Evolutionary conservation across 2,797 vertebrate species (phyloP).

Genomic region (Perodicticus potto): DNA sequence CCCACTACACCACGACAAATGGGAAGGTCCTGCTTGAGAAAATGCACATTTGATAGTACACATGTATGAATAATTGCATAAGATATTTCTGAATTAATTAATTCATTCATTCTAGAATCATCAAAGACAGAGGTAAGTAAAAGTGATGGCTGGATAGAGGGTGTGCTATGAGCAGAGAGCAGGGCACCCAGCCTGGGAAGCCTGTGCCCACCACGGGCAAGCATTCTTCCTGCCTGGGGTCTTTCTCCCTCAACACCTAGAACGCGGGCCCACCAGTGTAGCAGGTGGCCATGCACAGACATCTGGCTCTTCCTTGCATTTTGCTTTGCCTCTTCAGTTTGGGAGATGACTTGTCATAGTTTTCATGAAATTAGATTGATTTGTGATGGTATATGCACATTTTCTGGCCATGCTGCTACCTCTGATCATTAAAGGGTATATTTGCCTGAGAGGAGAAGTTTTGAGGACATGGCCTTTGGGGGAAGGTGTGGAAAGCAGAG

Average conservation of each 20-base stretch:
- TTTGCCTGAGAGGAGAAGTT: background rate
- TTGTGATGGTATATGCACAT: background rate
- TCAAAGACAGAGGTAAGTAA: background rate
- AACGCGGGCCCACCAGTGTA: no score
- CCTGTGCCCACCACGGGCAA: background rate
- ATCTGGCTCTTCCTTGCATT: background rate
- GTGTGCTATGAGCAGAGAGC: background rate
- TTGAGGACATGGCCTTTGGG: background rate
- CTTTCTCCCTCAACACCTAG: background rate
- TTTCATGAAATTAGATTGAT: background rate
- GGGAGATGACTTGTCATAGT: background rate
- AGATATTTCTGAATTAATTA: background rate
- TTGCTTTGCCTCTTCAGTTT: background rate
- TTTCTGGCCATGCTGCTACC: background rate
- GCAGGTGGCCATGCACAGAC: background rate
- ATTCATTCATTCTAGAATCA: background rate
- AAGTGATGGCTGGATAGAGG: background rate
- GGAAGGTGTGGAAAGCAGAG: background rate
- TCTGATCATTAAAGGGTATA: background rate
- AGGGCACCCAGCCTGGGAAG: background rate
- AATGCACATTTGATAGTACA: background rate
- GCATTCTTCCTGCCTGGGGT: background rate
- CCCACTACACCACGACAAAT: background rate
- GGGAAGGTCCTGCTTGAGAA: background rate
- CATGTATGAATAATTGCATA: background rate